Conservation (phyloP, 1,140 invertebrate genomes). For the Micrasema minimum region DNA sequence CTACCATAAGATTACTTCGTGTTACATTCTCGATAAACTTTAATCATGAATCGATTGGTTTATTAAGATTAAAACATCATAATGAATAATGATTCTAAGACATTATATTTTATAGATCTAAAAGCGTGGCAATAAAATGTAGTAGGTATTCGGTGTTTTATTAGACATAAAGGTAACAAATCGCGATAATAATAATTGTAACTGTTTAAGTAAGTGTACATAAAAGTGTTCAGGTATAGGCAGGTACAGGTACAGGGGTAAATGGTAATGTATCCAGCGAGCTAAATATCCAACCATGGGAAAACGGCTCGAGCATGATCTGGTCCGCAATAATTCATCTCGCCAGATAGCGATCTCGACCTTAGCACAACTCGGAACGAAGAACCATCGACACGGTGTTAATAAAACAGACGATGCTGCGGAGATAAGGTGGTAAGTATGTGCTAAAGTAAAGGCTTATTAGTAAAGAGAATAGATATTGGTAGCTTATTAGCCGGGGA, state of each 20-base stretch:
- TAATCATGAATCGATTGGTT: no score
- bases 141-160: no score
- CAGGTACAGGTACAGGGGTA: no score
- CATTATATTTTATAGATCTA: no score
- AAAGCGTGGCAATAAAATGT: no score
- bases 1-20: neutral
- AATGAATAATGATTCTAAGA: no score
- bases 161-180: no score
- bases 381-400: conserved; percentile 34
- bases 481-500: conserved; percentile 30
- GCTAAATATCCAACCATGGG: conserved; percentile 4
- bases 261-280: neutral
- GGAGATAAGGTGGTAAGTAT: conserved; percentile 27
- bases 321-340: conserved; percentile 22
- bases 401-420: conserved; percentile 36
- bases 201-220: no score
- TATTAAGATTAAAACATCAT: no score
- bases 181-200: no score
- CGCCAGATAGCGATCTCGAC: conserved; percentile 24
- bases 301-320: conserved; percentile 19
- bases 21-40: no score
- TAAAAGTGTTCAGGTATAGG: no score
- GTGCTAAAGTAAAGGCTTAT: conserved; percentile 33
- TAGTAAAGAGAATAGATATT: conserved; percentile 30
- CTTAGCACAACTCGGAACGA: neutral